Percentiles rank a stretch among this genome's conserved stretches.
Evolutionary conservation across 1,140 invertebrate genomes (phyloP).

Genomic region (Drosophila busckii): DNA sequence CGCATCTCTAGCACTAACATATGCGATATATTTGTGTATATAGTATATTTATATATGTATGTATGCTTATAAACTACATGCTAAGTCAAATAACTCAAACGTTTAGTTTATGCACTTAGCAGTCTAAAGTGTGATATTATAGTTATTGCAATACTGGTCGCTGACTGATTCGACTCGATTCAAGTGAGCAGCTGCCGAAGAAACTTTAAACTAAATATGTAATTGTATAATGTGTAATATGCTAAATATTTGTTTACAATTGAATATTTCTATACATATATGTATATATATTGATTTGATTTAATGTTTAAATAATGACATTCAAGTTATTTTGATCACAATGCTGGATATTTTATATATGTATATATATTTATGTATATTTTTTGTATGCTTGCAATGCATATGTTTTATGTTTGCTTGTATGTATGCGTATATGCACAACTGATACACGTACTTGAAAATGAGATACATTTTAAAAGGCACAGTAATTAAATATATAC

Average conservation of each 20-base stretch:
- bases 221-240: constrained; percentile 2
- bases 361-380: constrained; percentile 9
- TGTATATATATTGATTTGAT: constrained; percentile 5
- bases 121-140: too few species aligned
- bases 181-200: constrained; percentile 23
- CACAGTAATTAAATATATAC: constrained; percentile 68
- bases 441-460: constrained; percentile 25
- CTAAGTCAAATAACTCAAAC: too few species aligned
- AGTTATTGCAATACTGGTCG: constrained; percentile 16
- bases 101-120: too few species aligned
- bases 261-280: not conserved
- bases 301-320: constrained; percentile 39
- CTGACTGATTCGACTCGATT: constrained; percentile 20
- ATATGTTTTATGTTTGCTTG: not conserved
- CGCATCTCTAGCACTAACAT: constrained; percentile 47
- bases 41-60: constrained; percentile 9
- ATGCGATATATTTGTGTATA: constrained; percentile 7
- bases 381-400: constrained; percentile 1
- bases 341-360: constrained; percentile 10
- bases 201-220: constrained; percentile 27
- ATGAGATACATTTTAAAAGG: constrained; percentile 54
- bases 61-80: constrained; percentile 21
- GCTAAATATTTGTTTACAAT: constrained; percentile 5
- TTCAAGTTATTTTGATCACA: constrained; percentile 40
- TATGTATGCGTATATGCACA: constrained; percentile 6